Evolutionary conservation across 1,140 invertebrate genomes (phyloP), one percentile per base, ranked within the genome.

Genomic region (Aricia agestis): DNA sequence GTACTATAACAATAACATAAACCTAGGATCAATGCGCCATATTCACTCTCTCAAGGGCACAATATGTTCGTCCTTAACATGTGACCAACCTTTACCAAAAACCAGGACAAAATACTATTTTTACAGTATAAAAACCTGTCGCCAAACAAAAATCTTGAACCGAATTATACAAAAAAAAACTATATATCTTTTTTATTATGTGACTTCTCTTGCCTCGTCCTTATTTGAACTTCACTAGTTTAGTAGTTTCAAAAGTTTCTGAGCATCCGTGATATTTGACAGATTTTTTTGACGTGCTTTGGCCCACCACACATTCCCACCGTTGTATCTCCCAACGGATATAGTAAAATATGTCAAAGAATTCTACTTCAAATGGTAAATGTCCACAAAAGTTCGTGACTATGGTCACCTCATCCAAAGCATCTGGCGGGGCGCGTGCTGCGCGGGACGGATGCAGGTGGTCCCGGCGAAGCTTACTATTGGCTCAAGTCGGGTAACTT

Each of bases 401-500:
- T 9, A 67, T 67, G 66, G 66, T 67, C 66, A 67, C 36, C 15
- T 1, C 41, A 42, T 10, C 13, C 0, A 19, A 41, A 83, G 81
- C 86, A 88, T 80, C 84, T 86, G 85, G 77, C 81, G 68, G 72
- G 74, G 83, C 86, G 84, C 85, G 88, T 86, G 88, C 86, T 85
- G 83, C 10, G 82, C 75, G 79, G 82, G 82, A 90, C 83, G 88
- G 83, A 87, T 82, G 88, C 88, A 90, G 88, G 86, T 89, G 88
- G 81, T 79, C 76, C 36, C 36, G 36, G 6, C 79, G 66, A 59
- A 67, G 73, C 76, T 66, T 77, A 75, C 75, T 75, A 25, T 65
- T 52, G 45, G 45, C 45, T 1, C 1, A 52, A 52, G 6, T 13
- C 9, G 7, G 45, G 45, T 52, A 52, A 52, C 11, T 13, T 13